Evolutionary conservation across 2,797 vertebrate genomes (phyloP), one percentile per base, ranked within the genome.

Genomic region (Thalassophryne amazonica): DNA sequence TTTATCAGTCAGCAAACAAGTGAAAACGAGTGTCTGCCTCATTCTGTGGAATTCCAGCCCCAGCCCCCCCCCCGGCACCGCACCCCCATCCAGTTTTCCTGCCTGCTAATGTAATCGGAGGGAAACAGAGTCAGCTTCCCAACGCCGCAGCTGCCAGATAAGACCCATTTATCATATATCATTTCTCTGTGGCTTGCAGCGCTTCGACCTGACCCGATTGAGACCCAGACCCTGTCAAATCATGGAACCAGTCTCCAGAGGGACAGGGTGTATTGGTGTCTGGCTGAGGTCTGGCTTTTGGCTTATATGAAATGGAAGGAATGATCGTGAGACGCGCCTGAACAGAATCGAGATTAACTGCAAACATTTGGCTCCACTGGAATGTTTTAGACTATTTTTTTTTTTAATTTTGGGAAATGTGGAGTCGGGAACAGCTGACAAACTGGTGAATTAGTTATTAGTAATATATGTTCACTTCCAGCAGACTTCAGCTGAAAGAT

Each of bases 161-260:
- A 90, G 83, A 75, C 59, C 80, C 76, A 78, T 90, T 91, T 92
- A 91, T 91, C 90, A 88, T 82, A 79, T 74, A 80, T 60, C 61
- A 45, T 71, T 85, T 73, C 81, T 83, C 66, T 68, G 49, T 10
- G 36, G 42, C 39, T 75, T 23, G 49, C 78, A 80, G 32, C 16
- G 17, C 81, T 84, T 52, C 6, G 69, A 62, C 69, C 62, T 36
- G 71, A 71, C 52, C 70, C 83, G 79, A 84, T 62, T 72, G 64
- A 70, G 71, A 59, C 51, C 66, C 71, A 75, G 84, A 76, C 68
- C 48, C 62, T 55, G 71, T 80, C 73, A 68, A 84, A 82, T 76
- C 66, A 52, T 71, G 7, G 60, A 75, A 76, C 71, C 46, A 29
- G 61, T 73, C 73, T 70, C 69, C 32, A 59, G 63, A 47, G 60